Evolutionary conservation across 1,140 invertebrate genomes (phyloP), one percentile per base, ranked within the genome.

Genomic region (Contarinia nasturtii): DNA sequence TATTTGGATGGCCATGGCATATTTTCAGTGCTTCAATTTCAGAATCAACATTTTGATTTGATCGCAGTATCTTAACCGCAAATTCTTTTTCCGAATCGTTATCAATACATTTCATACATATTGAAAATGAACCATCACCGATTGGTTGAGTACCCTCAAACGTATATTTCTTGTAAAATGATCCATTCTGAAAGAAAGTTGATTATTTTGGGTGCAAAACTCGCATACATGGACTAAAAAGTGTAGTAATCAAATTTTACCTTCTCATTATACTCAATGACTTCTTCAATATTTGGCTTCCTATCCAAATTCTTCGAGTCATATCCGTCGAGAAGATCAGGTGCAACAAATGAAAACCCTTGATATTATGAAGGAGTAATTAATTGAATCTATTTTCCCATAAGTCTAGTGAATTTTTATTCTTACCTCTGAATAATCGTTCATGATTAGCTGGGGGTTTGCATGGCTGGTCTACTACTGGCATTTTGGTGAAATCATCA

Each of bases 261-360:
- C 36, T 38, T 38, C 12, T 14, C 4, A 38, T 38, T 14, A 12
- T n/a, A n/a, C 5, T 38, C 14, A 17, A n/a, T 17, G 36, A 38
- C 36, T 38, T 38, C 12, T n/a, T 14, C 14, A 14, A 38, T 14
- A 14, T 5, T 38, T 38, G 17, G 12, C 17, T n/a, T 38, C 17
- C 2, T 5, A 38, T 38, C 12, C 12, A n/a, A 38, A n/a, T 38
- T 38, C 14, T 3, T 38, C 36, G 12, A 17, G 17, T 38, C 12
- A 5, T 38, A 14, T 3, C 14, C 5, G 17, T 38, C 17, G 14
- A 38, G 36, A 21, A 44, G 77, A 50, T 89, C 92, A 2, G 93
- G 93, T 1, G 93, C 84, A 21, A 97, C 84, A 67, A 90, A 98
- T 0, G 91, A 95, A 61, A 96, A 98, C 33, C 89, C 48, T 49